Conservation (phyloP, 2,113 vertebrate species). For the Glaucomys volans region DNA sequence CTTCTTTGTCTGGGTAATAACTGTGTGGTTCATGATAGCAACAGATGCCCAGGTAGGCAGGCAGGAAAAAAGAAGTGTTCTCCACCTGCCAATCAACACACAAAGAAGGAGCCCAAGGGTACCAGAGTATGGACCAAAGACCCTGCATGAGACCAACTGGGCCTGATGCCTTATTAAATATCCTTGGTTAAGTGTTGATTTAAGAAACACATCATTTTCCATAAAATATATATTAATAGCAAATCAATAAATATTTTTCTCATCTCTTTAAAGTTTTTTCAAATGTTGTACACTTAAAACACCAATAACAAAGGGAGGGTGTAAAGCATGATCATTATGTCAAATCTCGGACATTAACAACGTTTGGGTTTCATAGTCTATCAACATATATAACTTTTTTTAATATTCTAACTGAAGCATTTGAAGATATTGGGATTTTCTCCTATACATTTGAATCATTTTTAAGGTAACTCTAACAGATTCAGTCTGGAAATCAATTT, state of each 20-base stretch:
- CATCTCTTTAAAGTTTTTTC: background rate
- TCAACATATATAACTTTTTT: background rate
- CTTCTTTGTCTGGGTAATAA: background rate
- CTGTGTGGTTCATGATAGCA: background rate
- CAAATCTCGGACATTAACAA: background rate
- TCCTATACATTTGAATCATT: background rate
- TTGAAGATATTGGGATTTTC: background rate
- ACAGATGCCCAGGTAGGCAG: background rate
- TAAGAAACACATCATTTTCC: background rate
- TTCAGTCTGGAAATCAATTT: background rate
- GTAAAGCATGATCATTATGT: slow-evolving; percentile 3
- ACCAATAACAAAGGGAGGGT: background rate
- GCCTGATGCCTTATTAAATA: background rate
- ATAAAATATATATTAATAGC: background rate
- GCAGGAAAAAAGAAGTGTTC: background rate
- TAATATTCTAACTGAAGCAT: background rate
- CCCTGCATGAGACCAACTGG: too few species aligned
- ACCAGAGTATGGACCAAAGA: too few species aligned
- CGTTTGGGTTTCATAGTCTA: background rate
- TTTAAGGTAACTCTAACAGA: background rate
- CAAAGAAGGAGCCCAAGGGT: background rate
- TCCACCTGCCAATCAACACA: background rate
- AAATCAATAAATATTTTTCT: slow-evolving; percentile 35
- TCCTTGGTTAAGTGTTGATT: background rate
- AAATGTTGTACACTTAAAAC: background rate